Percentiles rank a stretch among this genome's conserved stretches.
Evolutionary conservation across 2,888 invertebrate genomes (phyloP).

Genomic region (Phyto melanocephala): DNA sequence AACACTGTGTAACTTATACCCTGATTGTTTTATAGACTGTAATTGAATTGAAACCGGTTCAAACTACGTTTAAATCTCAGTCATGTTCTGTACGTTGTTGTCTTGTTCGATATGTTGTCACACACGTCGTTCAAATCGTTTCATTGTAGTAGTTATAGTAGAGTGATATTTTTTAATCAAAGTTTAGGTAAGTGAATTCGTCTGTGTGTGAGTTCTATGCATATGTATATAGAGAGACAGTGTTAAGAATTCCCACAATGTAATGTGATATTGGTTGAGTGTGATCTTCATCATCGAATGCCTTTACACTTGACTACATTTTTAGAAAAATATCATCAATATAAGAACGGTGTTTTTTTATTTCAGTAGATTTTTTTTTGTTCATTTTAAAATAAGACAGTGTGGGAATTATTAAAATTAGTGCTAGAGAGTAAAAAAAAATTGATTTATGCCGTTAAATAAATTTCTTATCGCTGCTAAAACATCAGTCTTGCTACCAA

Average conservation of each 20-base stretch:
- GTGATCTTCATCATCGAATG: constrained; percentile 71
- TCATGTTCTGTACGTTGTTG: neutral
- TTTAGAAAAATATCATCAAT: constrained; percentile 46
- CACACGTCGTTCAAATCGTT: constrained; percentile 22
- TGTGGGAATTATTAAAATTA: constrained; percentile 57
- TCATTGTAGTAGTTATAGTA: neutral
- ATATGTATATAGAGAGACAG: constrained; percentile 39
- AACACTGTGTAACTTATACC: constrained; percentile 54
- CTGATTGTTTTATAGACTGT: constrained; percentile 30
- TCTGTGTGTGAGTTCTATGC: neutral
- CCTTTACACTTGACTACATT: constrained; percentile 75
- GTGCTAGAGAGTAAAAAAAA: neutral
- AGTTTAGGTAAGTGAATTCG: neutral
- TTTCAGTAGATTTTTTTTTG: neutral
- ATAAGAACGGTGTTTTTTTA: constrained; percentile 21
- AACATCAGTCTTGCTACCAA: too few species aligned
- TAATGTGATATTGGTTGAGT: constrained; percentile 62
- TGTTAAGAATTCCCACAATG: constrained; percentile 72
- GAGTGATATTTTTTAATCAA: constrained; percentile 51
- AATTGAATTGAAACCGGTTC: constrained; percentile 47
- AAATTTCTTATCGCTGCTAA: too few species aligned
- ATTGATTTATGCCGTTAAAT: too few species aligned
- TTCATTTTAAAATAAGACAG: constrained; percentile 19
- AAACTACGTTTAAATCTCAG: constrained; percentile 48
- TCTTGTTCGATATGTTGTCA: constrained; percentile 7